Conservation (phyloP, 2,888 invertebrate genomes). For the Hedya salicella region DNA sequence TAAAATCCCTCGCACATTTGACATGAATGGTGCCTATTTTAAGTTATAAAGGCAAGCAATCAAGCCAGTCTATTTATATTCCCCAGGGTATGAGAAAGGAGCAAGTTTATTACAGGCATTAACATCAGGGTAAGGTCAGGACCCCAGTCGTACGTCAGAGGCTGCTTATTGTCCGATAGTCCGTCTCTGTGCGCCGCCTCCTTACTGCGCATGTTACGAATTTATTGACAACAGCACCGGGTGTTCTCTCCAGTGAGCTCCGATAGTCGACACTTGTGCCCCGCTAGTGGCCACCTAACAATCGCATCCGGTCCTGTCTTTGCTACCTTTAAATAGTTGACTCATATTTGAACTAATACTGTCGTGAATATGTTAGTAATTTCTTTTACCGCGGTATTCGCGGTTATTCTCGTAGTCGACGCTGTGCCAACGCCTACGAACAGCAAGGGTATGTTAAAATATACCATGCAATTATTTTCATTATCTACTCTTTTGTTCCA, state of each 20-base stretch:
- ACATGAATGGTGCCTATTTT: constrained; percentile 12
- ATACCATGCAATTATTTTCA: not conserved
- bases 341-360: constrained; percentile 28
- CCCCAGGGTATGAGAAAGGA: not conserved
- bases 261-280: constrained; percentile 71
- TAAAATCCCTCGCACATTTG: not conserved
- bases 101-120: constrained; percentile 20
- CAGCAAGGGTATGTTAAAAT: constrained; percentile 68
- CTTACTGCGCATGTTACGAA: constrained; percentile 81
- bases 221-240: constrained; percentile 78
- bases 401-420: constrained; percentile 69
- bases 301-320: constrained; percentile 59
- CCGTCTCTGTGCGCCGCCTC: constrained; percentile 62
- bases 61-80: constrained; percentile 7
- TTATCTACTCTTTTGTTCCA: constrained; percentile 1
- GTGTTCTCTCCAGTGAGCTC: constrained; percentile 68
- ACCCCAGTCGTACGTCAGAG: constrained; percentile 33
- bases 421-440: constrained; percentile 75
- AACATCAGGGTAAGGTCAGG: constrained; percentile 31
- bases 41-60: constrained; percentile 2
- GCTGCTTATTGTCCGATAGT: constrained; percentile 47
- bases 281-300: constrained; percentile 67
- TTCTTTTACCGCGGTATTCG: constrained; percentile 75
- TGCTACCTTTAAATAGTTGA: constrained; percentile 23
- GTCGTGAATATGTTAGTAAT: constrained; percentile 67